Evolutionary conservation across 2,113 vertebrate species (phyloP), one percentile per base, ranked within the genome.

Genomic region (Piaya cayana): DNA sequence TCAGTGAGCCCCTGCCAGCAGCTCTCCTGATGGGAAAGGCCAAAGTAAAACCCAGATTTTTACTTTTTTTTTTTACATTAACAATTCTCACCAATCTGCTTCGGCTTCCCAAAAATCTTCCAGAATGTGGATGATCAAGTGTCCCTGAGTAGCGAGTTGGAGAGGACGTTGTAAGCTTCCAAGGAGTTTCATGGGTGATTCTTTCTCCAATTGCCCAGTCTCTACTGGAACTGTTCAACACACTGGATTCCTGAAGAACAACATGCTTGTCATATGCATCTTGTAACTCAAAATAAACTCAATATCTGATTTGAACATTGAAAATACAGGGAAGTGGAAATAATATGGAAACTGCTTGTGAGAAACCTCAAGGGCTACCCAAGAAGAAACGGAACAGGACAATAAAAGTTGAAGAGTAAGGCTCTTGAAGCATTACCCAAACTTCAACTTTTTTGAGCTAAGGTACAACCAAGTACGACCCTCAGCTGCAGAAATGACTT

Each of bases 11-110:
- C 23, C 49, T 49, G 8, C 12, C 12, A 23, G 39, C 36, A 87
- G 36, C 18, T 76, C 72, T 76, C 59, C 53, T 55, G 29, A 71
- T 8, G 49, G 12, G 11, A 12, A 94, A 77, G 84, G 39, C 42
- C 60, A 11, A 43, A 39, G 47, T 43, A 88, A 93, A 90, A 32
- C 20, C 11, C 36, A 4, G 5, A 11, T 9, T 11, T 77, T 4
- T 29, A 45, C 18, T 30, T 34, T 52, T 11, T 49, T 21, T 23
- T 30, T 43, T 27, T 5, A 77, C 12, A 75, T 45, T n/a, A 92
- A 86, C 32, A 89, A 53, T 45, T 91, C 94, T 97, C 97, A 99
- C 98, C 98, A 98, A 89, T 98, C 98, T 98, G 92, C 87, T 98
- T 96, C 98, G 97, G 95, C 95, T 98, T 96, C 97, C 97, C 78